Evolutionary conservation across 2,113 vertebrate genomes (phyloP).

Genomic region (Zosterops japonicus): DNA sequence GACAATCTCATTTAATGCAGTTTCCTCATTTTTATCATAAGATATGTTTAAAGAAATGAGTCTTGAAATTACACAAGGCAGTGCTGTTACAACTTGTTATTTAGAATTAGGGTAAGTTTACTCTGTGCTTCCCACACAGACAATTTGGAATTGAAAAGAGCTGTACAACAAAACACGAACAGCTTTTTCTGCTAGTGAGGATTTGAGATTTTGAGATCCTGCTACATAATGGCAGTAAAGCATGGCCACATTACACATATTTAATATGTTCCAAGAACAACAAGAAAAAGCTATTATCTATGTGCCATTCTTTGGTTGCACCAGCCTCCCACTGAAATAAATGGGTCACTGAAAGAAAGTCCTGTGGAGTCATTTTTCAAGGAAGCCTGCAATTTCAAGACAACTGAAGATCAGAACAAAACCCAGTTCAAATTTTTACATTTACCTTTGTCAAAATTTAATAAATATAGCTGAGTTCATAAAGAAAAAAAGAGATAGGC

Average conservation of each 20-base stretch:
- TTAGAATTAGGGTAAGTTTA: background rate
- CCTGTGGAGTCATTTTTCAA: background rate
- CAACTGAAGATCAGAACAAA: background rate
- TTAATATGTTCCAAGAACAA: background rate
- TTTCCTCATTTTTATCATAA: background rate
- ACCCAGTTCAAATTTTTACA: background rate
- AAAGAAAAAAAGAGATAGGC: background rate
- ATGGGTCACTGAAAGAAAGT: background rate
- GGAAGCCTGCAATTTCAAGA: background rate
- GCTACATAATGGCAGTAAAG: background rate
- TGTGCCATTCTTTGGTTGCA: background rate
- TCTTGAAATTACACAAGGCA: background rate
- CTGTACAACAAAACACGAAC: background rate
- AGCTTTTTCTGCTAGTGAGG: background rate
- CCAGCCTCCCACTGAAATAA: conserved; percentile 1
- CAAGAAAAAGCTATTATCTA: conserved; percentile 8
- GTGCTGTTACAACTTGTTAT: background rate
- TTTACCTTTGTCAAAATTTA: background rate
- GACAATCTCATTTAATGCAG: background rate
- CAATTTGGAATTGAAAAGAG: background rate
- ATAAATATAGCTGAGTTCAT: background rate
- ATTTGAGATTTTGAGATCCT: background rate
- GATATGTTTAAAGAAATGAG: background rate
- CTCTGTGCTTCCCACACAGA: background rate
- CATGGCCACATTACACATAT: background rate